Evolutionary conservation across 2,888 invertebrate species (phyloP).

Genomic region (Zygothrica quintamaculata): DNA sequence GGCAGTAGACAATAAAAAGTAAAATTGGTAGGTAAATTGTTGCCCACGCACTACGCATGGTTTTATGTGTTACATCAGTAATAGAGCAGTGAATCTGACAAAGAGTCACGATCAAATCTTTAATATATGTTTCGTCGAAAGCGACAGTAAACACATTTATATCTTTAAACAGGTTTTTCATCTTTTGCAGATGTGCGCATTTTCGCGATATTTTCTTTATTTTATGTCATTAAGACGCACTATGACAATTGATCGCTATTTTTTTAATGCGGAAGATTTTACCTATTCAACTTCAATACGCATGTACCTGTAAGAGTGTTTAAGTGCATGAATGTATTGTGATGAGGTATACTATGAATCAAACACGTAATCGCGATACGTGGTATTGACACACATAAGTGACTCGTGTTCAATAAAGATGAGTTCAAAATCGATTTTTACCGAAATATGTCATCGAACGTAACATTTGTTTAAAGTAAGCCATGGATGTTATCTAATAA

Average conservation of each 20-base stretch:
- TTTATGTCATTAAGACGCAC: slow-evolving; percentile 19
- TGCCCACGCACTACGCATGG: slow-evolving; percentile 42
- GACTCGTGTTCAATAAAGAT: slow-evolving; percentile 22
- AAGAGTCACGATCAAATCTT: slow-evolving; percentile 48
- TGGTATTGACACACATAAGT: slow-evolving; percentile 25
- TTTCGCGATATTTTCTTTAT: slow-evolving; percentile 20
- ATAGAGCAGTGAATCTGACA: slow-evolving; percentile 7
- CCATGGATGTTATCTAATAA: too few relatives aligned
- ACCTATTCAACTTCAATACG: slow-evolving; percentile 17
- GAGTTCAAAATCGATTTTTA: slow-evolving; percentile 38
- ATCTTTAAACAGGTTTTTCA: slow-evolving; percentile 27
- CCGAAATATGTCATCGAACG: slow-evolving; percentile 13
- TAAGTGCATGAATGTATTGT: slow-evolving; percentile 7
- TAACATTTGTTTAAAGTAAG: slow-evolving; percentile 31
- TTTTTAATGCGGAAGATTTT: slow-evolving; percentile 64
- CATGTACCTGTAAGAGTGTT: neutral
- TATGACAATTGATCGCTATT: slow-evolving; percentile 53
- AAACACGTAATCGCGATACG: slow-evolving; percentile 39
- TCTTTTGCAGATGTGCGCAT: slow-evolving; percentile 37
- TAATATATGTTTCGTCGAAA: slow-evolving; percentile 20
- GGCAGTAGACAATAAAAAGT: too few relatives aligned
- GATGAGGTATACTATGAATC: slow-evolving; percentile 16
- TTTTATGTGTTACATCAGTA: slow-evolving; percentile 28
- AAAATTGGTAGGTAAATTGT: slow-evolving; percentile 2
- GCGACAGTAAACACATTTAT: slow-evolving; percentile 26